Evolutionary conservation across 2,113 vertebrate species (phyloP).

Genomic region (Labeo rohita): DNA sequence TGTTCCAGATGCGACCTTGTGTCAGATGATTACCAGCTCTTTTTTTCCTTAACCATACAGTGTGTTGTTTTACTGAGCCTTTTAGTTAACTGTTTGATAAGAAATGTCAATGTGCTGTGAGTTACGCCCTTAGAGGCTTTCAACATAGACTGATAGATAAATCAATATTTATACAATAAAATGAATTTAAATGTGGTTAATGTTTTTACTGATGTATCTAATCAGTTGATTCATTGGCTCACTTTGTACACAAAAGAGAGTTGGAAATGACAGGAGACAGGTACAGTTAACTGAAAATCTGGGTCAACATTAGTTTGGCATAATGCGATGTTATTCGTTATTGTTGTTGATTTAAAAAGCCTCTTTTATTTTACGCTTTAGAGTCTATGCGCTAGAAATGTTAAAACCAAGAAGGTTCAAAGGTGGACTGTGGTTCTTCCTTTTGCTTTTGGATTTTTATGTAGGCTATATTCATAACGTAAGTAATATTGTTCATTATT

Average conservation of each 20-base stretch:
- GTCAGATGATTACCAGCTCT: constrained; percentile 38
- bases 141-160: neutral
- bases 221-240: neutral
- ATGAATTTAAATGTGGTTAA: neutral
- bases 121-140: neutral
- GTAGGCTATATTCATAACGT: no score
- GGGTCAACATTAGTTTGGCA: neutral
- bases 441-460: neutral
- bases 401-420: neutral
- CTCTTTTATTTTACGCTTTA: neutral
- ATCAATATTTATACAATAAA: neutral
- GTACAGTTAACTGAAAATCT: neutral
- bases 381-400: neutral
- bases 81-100: neutral
- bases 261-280: neutral
- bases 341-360: neutral
- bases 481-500: neutral
- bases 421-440: neutral
- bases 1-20: constrained; percentile 70
- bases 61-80: neutral
- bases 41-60: neutral
- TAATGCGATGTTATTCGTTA: neutral
- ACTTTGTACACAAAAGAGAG: neutral
- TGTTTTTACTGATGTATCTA: neutral
- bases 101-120: neutral